Base-by-base conservation (phyloP, 1,140 invertebrate genomes). In the Aphaenogaster ashmeadi region DNA sequence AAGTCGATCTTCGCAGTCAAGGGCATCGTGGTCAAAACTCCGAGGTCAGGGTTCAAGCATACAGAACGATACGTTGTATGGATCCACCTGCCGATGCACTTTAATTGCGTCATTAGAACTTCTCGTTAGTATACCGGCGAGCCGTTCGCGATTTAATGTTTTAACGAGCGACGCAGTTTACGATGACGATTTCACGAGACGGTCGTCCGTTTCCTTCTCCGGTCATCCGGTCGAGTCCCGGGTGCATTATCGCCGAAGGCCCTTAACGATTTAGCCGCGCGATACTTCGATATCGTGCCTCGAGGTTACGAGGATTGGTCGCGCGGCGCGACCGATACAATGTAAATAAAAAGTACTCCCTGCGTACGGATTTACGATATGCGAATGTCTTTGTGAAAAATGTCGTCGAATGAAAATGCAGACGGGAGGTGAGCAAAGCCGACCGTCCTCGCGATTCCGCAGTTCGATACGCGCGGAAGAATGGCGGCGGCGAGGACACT, bases 41-140 rank as follows among this genome's bases (percentile, higher is more conserved):
- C 21, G 84, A 72, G 88, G 69, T 86, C 58, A 86, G 66, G 52
- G 87, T 78, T 87, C 87, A 80, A 69, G 15, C 71, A 56, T 67
- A 87, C 47, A 62, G 36, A 58, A 47, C 66, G 83, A 88, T 88
- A 27, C 66, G 60, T 74, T 75, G 33, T 33, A 18, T 27, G 27
- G 60, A 56, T 54, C 41, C 89, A 90, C 89, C 89, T 90, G 89
- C 88, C 84, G 77, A 66, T 50, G 54, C 80, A 18, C 41, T 41
- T 89, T 89, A 79, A 89, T 75, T 47, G 88, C 83, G 50, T 75
- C 88, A 86, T 90, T 90, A 77, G 83, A 89, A 86, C 41, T 66
- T 80, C 60, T 89, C 81, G 81, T 89, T 89, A 89, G 36, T 66
- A 27, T 27, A 56, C 38, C 58, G 38, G 41, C 56, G 11, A 38